Percentiles rank a stretch among this genome's conserved stretches.
These are phyloP conservation scores for Gallinago nigripennis DNA, from an alignment of 2,797 vertebrate species.

Conservation along the genomic window DNA sequence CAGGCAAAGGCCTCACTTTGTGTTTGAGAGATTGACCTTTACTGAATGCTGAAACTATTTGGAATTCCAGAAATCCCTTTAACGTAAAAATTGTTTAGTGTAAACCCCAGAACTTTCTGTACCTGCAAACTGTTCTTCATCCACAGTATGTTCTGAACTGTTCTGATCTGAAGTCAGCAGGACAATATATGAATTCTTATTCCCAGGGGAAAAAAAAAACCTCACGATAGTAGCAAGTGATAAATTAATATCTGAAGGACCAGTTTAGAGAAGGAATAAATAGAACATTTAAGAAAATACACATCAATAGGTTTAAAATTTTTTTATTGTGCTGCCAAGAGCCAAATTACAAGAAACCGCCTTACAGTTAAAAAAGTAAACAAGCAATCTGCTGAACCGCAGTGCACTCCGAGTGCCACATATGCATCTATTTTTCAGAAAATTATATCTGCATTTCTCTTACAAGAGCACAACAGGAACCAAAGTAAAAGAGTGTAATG, in stretches of 20 bases:
- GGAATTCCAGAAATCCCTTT: neutral
- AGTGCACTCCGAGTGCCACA: constrained; percentile 85
- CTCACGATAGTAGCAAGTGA: neutral
- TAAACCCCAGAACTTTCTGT: neutral
- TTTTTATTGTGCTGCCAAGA: constrained; percentile 85
- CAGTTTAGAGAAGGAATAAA: neutral
- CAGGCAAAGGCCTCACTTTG: neutral
- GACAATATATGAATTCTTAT: neutral
- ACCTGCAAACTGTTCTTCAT: neutral
- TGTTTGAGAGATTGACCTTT: neutral
- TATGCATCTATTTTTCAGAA: constrained; percentile 86
- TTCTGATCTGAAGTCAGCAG: neutral
- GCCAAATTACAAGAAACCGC: constrained; percentile 83
- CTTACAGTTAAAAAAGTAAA: constrained; percentile 82
- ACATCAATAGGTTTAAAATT: constrained; percentile 67
- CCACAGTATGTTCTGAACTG: neutral
- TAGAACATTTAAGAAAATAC: neutral
- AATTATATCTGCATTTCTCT: constrained; percentile 86
- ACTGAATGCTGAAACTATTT: neutral
- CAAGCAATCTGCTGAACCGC: constrained; percentile 81
- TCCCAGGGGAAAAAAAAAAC: neutral
- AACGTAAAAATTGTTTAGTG: neutral
- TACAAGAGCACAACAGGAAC: constrained; percentile 89
- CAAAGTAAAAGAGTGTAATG: constrained; percentile 87
- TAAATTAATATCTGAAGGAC: neutral